Evolutionary conservation across 2,113 vertebrate genomes (phyloP).

Genomic region (Pipra filicauda): DNA sequence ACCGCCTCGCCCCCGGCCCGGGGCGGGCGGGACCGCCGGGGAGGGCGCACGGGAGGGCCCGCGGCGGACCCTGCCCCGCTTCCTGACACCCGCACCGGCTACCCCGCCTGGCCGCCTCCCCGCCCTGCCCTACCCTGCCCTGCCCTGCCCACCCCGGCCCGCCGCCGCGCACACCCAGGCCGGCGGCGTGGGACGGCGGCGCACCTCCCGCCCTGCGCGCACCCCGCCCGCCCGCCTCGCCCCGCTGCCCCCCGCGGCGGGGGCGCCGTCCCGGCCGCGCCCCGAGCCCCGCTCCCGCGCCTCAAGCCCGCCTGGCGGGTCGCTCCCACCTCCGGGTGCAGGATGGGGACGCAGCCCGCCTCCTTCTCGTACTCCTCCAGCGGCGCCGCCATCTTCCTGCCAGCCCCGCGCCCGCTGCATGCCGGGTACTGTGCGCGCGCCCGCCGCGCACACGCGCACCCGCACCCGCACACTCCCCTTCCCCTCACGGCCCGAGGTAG

Average conservation of each 20-base stretch:
- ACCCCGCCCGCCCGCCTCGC: no score
- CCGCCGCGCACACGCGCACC: not conserved
- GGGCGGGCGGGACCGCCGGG: not conserved
- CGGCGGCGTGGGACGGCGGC: no score
- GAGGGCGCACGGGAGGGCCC: not conserved
- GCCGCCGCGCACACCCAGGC: no score
- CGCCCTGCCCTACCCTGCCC: not conserved
- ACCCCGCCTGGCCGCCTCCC: not conserved
- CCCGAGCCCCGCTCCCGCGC: not conserved
- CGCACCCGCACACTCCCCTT: not conserved
- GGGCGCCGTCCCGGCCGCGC: not conserved
- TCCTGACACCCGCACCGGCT: not conserved
- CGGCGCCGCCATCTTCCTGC: constrained; percentile 95
- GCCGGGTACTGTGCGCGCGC: constrained; percentile 78
- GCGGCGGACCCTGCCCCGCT: no score
- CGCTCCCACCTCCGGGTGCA: constrained; percentile 90
- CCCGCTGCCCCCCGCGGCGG: no score
- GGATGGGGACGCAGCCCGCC: constrained; percentile 92
- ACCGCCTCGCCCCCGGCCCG: no score
- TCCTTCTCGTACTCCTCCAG: constrained; percentile 94
- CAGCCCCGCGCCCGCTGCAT: constrained; percentile 87
- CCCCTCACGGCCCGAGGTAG: not conserved
- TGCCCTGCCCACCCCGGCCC: no score
- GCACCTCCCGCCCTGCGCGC: no score
- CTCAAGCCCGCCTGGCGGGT: not conserved